Conservation (phyloP, 2,797 vertebrate genomes). For the Hydrocynus forskahlii region DNA sequence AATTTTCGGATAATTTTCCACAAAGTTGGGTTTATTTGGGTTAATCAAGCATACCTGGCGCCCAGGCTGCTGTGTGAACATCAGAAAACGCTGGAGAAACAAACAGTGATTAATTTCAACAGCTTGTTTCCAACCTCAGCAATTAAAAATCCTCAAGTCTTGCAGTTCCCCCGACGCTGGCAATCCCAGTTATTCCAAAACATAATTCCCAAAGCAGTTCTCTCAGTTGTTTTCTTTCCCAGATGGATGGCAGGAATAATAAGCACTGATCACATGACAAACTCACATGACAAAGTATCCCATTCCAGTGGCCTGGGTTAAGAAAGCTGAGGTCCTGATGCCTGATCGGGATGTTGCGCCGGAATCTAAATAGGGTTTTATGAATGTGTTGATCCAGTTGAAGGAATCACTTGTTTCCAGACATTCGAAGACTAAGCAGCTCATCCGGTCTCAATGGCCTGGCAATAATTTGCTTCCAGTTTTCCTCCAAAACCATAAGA, state of each 20-base stretch:
- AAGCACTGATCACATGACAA: constrained; percentile 10
- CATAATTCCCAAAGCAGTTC: constrained; percentile 10
- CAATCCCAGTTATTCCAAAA: constrained; percentile 10
- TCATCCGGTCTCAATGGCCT: neutral
- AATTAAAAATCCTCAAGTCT: constrained; percentile 4
- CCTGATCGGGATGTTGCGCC: constrained; percentile 7
- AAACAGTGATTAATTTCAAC: constrained; percentile 28
- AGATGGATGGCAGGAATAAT: constrained; percentile 3
- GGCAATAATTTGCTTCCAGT: constrained; percentile 15
- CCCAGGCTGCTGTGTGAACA: neutral
- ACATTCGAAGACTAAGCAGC: neutral
- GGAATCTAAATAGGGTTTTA: no score
- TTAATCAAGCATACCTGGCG: constrained; percentile 22
- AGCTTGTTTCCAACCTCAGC: constrained; percentile 23
- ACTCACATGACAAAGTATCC: neutral
- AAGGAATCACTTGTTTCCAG: neutral
- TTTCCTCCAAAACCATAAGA: neutral
- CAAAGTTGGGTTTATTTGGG: constrained; percentile 13
- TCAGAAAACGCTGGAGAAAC: constrained; percentile 12
- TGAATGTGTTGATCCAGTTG: neutral
- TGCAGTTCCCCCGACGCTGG: neutral
- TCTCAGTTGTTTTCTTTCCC: neutral
- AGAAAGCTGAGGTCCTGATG: constrained; percentile 11
- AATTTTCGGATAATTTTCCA: constrained; percentile 20
- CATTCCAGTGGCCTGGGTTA: constrained; percentile 11